Evolutionary conservation across 2,113 vertebrate species (phyloP).

Genomic region (Clupea harengus): DNA sequence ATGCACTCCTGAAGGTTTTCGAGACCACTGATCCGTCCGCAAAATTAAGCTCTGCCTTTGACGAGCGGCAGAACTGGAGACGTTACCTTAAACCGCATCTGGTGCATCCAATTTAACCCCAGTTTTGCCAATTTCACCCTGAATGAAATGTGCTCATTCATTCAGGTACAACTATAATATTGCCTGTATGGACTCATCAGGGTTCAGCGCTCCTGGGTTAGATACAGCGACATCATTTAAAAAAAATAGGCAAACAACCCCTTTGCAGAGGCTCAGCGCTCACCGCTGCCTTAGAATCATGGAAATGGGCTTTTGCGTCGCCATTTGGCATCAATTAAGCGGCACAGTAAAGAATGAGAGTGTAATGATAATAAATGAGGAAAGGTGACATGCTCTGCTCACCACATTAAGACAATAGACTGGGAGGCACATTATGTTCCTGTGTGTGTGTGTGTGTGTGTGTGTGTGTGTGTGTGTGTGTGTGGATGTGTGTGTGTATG

Average conservation of each 20-base stretch:
- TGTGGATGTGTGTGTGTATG: background rate
- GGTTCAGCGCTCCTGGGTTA: background rate
- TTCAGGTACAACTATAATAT: background rate
- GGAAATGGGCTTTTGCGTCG: background rate
- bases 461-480: background rate
- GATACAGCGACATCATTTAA: background rate
- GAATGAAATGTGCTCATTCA: background rate
- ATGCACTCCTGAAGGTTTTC: too few relatives aligned
- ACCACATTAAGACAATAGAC: slow-evolving; percentile 20
- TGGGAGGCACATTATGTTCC: background rate
- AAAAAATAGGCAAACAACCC: background rate
- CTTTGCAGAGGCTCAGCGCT: background rate
- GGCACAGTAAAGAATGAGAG: background rate
- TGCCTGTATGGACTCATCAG: background rate
- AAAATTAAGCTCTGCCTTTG: background rate
- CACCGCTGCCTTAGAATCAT: background rate
- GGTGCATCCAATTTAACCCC: background rate
- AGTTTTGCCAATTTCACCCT: background rate
- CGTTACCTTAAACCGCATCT: background rate
- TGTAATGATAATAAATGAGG: background rate
- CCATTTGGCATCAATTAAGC: slow-evolving; percentile 11
- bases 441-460: background rate
- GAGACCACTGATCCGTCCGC: too few relatives aligned
- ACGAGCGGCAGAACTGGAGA: background rate
- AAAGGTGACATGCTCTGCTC: background rate